Evolutionary conservation across 1,140 invertebrate species (phyloP), one percentile per base, ranked within the genome.

Genomic region (Listronotus oregonensis): DNA sequence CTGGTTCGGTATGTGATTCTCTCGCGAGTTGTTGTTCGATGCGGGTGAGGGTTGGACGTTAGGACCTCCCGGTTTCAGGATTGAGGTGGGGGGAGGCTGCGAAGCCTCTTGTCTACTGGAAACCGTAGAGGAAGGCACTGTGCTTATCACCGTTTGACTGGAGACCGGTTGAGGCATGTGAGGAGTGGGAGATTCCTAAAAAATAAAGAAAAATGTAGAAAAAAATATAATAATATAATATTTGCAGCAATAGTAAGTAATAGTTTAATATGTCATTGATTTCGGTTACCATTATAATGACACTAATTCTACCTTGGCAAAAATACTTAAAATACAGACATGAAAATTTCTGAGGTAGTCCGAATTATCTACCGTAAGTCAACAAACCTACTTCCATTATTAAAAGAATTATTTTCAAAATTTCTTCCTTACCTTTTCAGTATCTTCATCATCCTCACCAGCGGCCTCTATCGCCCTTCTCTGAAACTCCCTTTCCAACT

Each of bases 401-500:
- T n/a, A n/a, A n/a, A n/a, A n/a, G n/a, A n/a, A n/a, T n/a, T n/a
- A n/a, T n/a, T n/a, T n/a, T n/a, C n/a, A n/a, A n/a, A n/a, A n/a
- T n/a, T n/a, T n/a, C n/a, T 37, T 17, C 21, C 42, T 34, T 70
- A 77, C 76, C 67, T 79, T 79, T 70, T 78, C 78, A 9, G 77
- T 78, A 67, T 79, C 89, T 63, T 92, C 91, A 17, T 93, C 90
- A 47, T 95, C 91, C 70, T 94, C 89, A 40, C 89, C 86, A 15
- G 87, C 85, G 39, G 84, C 82, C 77, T 93, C 90, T 74, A 90
- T 90, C 4, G 93, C 94, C 46, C 94, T 81, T 40, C 92, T 85
- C 71, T 96, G 91, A 77, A 96, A 96, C 76, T 96, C 94, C 64
- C 90, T 83, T 77, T 96, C 94, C 6, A 96, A 79, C 61, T 90